Percentiles rank a stretch among this genome's conserved stretches.
These are phyloP conservation scores for Cinclus mexicanus DNA, from an alignment of 2,113 vertebrate genomes.

Conservation along the genomic window DNA sequence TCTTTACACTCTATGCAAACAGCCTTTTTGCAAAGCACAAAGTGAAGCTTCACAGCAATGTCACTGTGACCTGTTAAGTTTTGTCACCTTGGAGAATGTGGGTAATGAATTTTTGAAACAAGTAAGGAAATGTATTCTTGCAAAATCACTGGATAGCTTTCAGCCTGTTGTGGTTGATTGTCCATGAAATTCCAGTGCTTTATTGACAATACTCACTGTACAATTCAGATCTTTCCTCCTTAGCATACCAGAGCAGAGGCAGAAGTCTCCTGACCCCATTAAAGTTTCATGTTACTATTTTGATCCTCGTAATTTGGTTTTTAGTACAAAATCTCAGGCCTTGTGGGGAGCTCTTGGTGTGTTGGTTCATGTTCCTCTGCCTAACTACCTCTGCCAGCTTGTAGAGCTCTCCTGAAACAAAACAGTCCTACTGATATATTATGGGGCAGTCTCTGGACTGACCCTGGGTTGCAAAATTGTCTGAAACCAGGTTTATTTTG, in stretches of 20 bases:
- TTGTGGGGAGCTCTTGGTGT: not conserved
- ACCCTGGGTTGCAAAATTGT: not conserved
- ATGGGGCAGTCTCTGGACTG: not conserved
- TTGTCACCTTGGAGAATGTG: not conserved
- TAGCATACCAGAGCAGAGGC: slow-evolving; percentile 28
- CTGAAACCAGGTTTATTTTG: not conserved
- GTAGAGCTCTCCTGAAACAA: slow-evolving; percentile 49
- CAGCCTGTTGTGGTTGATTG: not conserved
- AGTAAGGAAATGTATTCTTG: not conserved
- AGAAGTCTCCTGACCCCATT: slow-evolving; percentile 32
- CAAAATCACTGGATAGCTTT: not conserved
- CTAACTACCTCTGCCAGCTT: slow-evolving; percentile 12
- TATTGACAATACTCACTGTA: not conserved
- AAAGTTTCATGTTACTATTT: slow-evolving; percentile 60
- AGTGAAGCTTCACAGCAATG: not conserved
- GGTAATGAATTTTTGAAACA: not conserved
- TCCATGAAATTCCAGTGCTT: not conserved
- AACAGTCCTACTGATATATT: slow-evolving; percentile 12
- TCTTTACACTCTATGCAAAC: not conserved
- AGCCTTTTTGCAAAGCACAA: not conserved
- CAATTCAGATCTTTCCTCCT: slow-evolving; percentile 30
- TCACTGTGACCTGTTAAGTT: not conserved
- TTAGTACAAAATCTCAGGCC: slow-evolving; percentile 5
- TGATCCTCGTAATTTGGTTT: not conserved
- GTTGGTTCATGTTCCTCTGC: slow-evolving; percentile 62